phyloP scores from a whole-genome alignment of 1,140 invertebrate species.

The Cydia amplana region DNA sequence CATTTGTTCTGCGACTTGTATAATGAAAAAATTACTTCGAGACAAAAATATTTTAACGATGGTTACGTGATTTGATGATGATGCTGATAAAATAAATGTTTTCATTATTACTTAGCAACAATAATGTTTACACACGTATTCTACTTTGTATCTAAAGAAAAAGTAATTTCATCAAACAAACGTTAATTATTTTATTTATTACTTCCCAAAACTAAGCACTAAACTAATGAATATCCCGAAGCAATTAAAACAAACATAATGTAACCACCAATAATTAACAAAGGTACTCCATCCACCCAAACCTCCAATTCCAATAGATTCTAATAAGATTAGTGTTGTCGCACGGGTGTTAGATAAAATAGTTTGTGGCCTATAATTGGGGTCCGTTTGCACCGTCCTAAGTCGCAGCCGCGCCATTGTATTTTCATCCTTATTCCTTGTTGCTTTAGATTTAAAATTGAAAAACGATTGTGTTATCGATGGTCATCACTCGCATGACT shows the following conservation, averaged over 20 bases:
- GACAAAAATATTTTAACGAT: too few species aligned
- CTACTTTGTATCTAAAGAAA: not conserved
- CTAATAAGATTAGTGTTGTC: conserved; percentile 78
- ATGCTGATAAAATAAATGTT: too few species aligned
- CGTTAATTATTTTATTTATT: not conserved
- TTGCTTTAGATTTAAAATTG: conserved; percentile 11
- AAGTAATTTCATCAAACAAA: not conserved
- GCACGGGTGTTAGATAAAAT: conserved; percentile 77
- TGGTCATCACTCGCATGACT: conserved; percentile 78
- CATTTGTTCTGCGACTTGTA: too few species aligned
- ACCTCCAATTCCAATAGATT: conserved; percentile 78
- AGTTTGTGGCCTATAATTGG: conserved; percentile 79
- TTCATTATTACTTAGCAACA: too few species aligned
- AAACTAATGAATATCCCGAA: conserved; percentile 5
- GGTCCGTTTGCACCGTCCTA: conserved; percentile 53
- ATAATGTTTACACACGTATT: too few species aligned
- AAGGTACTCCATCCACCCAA: conserved; percentile 41
- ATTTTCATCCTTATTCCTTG: not conserved
- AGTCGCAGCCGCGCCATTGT: conserved; percentile 14
- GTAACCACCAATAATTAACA: conserved; percentile 30
- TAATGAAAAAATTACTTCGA: too few species aligned
- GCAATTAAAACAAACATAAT: conserved; percentile 15
- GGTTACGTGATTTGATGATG: too few species aligned
- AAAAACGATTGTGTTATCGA: conserved; percentile 38
- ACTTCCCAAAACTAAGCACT: not conserved